Base-by-base conservation (phyloP, 2,797 vertebrate species). In the Enteromius unitaeniatus region DNA sequence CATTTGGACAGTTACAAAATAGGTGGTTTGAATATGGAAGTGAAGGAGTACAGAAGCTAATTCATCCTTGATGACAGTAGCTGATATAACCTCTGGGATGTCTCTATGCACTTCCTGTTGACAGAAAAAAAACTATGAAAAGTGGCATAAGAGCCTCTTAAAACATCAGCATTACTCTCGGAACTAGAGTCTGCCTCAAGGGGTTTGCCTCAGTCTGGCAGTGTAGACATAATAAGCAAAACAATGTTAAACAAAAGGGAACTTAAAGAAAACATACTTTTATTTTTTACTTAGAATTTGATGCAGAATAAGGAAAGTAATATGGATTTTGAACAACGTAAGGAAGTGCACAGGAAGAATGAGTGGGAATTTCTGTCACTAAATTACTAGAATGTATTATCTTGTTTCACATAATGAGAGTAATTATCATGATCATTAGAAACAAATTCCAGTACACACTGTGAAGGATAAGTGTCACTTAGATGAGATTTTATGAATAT, bases 171-270 rank as follows among this genome's bases (percentile, higher is more conserved):
- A 3, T 73, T 64, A 72, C 28, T 69, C 51, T 55, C 23, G 78
- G 64, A 83, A 83, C 64, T 84, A 58, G 76, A 78, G 67, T 78
- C 55, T 15, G n/a, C 67, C 76, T 64, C 28, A 9, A 79, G 75
- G 76, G 82, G 72, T 70, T 79, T 53, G 21, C 76, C 55, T 40
- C 55, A 69, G 49, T 60, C 74, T 51, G 7, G 34, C 75, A 79
- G 76, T n/a, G 49, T 31, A 64, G 58, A 42, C 55, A 79, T 72
- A 84, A 84, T 49, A n/a, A 84, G 75, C 40, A 49, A 78, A 62
- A 79, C 60, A 68, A 58, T 21, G 14, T 8, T 47, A 28, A 37
- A 69, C 82, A 37, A 70, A 62, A 51, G 19, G 74, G 28, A 49
- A 21, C 8, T 19, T 40, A 51, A 53, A 60, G 65, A 78, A 78